Evolutionary conservation across 2,797 vertebrate genomes (phyloP).

Genomic region (Myotis findleyi): DNA sequence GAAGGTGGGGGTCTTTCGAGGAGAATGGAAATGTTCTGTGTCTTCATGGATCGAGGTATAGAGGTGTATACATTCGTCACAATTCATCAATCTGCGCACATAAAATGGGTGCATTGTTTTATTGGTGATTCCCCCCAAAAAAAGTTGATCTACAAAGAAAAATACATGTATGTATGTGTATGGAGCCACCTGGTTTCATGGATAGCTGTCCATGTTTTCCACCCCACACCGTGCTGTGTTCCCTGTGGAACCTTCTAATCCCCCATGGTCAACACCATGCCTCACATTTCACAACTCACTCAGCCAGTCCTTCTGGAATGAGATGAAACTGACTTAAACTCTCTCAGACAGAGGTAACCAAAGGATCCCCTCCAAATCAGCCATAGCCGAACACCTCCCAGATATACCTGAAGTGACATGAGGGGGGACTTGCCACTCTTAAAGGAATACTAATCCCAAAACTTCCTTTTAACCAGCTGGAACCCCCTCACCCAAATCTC

Average conservation of each 20-base stretch:
- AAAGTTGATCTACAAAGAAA: neutral
- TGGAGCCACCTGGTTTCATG: neutral
- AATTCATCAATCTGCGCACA: neutral
- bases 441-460: neutral
- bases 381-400: neutral
- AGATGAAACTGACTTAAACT: neutral
- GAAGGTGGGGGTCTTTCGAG: neutral
- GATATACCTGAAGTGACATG: neutral
- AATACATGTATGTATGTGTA: too few species aligned
- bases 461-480: neutral
- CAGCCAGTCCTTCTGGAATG: neutral
- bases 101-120: too few species aligned
- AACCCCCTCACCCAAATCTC: neutral
- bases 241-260: neutral
- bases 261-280: rapidly evolving
- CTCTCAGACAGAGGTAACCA: neutral
- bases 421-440: too few species aligned
- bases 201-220: rapidly evolving
- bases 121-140: too few species aligned
- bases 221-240: too few species aligned
- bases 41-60: neutral
- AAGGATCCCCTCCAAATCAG: neutral
- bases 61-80: rapidly evolving
- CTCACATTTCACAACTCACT: neutral
- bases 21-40: neutral